phyloP scores from a whole-genome alignment of 2,797 vertebrate genomes.

The Gouania willdenowi region DNA sequence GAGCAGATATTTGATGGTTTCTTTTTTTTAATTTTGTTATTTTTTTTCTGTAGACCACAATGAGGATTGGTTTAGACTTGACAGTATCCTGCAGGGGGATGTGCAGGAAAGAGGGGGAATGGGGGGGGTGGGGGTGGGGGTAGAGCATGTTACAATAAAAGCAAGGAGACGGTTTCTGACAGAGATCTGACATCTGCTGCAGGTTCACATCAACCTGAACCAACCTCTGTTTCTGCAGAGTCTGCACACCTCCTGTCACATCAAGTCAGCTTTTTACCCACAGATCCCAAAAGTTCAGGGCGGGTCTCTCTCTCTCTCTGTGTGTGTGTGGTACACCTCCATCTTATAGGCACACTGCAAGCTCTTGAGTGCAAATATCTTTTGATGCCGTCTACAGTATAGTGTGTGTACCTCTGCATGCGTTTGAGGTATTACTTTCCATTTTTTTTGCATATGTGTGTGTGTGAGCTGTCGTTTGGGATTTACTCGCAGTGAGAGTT shows the following conservation, averaged over 20 bases:
- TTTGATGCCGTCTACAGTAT: not conserved
- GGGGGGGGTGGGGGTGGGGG: not conserved
- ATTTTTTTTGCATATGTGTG: slow-evolving; percentile 15
- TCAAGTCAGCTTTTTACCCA: slow-evolving; percentile 57
- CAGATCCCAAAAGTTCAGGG: slow-evolving; percentile 43
- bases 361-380: slow-evolving; percentile 12
- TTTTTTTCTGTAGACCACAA: not conserved
- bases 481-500: slow-evolving; percentile 56
- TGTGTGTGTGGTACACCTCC: slow-evolving; percentile 11
- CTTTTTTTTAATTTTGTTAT: too few relatives aligned
- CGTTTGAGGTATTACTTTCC: slow-evolving; percentile 23
- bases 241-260: slow-evolving; percentile 55
- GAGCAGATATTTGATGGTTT: not conserved
- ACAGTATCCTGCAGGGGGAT: slow-evolving; percentile 21
- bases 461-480: slow-evolving; percentile 57
- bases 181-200: slow-evolving; percentile 62
- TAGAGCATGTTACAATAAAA: slow-evolving; percentile 46
- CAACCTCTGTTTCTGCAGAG: slow-evolving; percentile 48
- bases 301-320: slow-evolving; percentile 2
- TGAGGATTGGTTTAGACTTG: slow-evolving; percentile 22
- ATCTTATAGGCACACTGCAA: slow-evolving; percentile 47
- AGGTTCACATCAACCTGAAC: slow-evolving; percentile 54
- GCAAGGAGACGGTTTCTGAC: slow-evolving; percentile 29
- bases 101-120: not conserved
- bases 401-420: slow-evolving; percentile 11